Evolutionary conservation across 1,140 invertebrate species (phyloP).

Genomic region (Ips nitidus): DNA sequence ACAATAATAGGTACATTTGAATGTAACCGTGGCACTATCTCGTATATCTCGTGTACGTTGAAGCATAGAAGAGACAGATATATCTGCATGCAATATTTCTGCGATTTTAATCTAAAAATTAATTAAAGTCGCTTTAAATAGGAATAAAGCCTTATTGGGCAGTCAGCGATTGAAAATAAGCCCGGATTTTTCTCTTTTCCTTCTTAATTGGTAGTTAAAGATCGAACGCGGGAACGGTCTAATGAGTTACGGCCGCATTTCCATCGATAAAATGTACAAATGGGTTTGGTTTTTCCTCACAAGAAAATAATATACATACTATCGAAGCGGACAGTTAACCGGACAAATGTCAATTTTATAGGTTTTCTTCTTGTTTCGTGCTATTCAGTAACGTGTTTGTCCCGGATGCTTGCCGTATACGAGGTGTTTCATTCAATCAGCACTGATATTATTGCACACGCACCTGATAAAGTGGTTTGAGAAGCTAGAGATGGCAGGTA

Average conservation of each 20-base stretch:
- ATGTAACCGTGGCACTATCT: conserved; percentile 34
- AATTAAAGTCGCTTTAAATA: conserved; percentile 38
- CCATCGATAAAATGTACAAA: conserved; percentile 1
- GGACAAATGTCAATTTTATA: no score
- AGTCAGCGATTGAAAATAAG: conserved; percentile 12
- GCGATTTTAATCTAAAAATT: conserved; percentile 39
- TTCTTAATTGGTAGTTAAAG: conserved; percentile 2
- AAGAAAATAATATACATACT: neutral
- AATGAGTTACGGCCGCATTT: conserved; percentile 6
- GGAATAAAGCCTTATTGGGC: conserved; percentile 33
- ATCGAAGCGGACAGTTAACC: no score
- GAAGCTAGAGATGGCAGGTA: no score
- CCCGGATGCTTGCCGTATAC: no score
- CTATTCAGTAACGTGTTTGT: no score
- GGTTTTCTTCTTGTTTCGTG: no score
- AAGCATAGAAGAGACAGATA: conserved; percentile 34
- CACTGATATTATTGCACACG: no score
- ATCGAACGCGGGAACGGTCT: conserved; percentile 5
- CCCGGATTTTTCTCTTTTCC: conserved; percentile 9
- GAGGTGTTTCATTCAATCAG: no score
- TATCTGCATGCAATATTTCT: conserved; percentile 37
- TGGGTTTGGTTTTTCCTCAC: neutral
- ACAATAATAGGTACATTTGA: conserved; percentile 40
- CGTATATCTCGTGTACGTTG: conserved; percentile 35
- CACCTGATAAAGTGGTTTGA: no score